These are phyloP conservation scores for Amaurobius ferox DNA, from an alignment of 2,888 invertebrate genomes.

Conservation along the genomic window DNA sequence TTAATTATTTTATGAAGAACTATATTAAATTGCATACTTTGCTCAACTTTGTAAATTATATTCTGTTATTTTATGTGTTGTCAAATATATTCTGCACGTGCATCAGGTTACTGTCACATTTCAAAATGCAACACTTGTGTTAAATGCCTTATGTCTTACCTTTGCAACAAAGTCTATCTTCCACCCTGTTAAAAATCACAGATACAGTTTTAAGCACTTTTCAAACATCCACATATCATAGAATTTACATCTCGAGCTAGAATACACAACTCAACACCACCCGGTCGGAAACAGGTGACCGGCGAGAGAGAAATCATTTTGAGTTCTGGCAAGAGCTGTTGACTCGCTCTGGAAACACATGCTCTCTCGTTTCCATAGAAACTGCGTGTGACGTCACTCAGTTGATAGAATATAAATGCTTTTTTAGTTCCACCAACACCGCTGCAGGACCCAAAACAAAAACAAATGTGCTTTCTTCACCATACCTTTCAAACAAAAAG, in stretches of 20 bases:
- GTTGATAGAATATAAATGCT: constrained; percentile 35
- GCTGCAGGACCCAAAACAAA: background rate
- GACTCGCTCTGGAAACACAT: constrained; percentile 41
- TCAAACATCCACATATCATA: background rate
- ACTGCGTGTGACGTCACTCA: constrained; percentile 32
- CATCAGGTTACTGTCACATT: too few species aligned
- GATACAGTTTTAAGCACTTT: background rate
- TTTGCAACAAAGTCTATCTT: background rate
- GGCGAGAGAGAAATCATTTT: constrained; percentile 23
- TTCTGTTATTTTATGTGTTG: too few species aligned
- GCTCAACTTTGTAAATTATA: too few species aligned
- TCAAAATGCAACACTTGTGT: too few species aligned
- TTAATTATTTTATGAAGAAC: too few species aligned
- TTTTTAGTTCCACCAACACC: background rate
- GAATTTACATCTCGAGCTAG: background rate
- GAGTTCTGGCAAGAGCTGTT: constrained; percentile 36
- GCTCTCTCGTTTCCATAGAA: constrained; percentile 25
- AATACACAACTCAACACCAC: background rate
- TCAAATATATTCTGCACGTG: too few species aligned
- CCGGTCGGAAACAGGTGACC: constrained; percentile 4
- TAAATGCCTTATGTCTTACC: background rate
- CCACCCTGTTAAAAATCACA: background rate
- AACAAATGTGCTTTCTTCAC: background rate
- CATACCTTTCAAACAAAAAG: background rate
- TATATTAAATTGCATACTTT: too few species aligned